Evolutionary conservation across 2,888 invertebrate genomes (phyloP).

Genomic region (Entomobrya multifasciata): DNA sequence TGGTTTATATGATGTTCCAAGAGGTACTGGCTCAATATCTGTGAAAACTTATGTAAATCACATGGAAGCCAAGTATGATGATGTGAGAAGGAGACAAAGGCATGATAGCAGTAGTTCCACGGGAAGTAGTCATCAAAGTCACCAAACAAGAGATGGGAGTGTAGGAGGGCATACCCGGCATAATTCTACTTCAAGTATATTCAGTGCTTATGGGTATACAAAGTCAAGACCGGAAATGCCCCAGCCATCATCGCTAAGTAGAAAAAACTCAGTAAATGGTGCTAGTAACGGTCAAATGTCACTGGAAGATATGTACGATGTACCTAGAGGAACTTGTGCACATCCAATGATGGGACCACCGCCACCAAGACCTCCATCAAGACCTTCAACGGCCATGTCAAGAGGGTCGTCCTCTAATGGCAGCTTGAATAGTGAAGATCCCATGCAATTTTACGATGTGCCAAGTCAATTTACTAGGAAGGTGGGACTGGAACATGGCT

Average conservation of each 20-base stretch:
- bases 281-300: slow-evolving; percentile 19
- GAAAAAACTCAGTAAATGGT: slow-evolving; percentile 5
- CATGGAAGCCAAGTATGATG: slow-evolving; percentile 77
- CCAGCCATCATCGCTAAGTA: neutral
- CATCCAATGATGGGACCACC: slow-evolving; percentile 32
- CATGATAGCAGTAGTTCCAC: slow-evolving; percentile 51
- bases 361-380: neutral
- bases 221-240: slow-evolving; percentile 21
- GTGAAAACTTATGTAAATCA: slow-evolving; percentile 74
- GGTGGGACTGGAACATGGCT: slow-evolving; percentile 72
- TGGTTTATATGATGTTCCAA: slow-evolving; percentile 74
- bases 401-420: slow-evolving; percentile 49
- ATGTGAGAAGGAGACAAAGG: slow-evolving; percentile 53
- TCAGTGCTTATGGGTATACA: slow-evolving; percentile 73
- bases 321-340: slow-evolving; percentile 65
- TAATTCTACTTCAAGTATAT: slow-evolving; percentile 68
- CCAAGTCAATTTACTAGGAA: slow-evolving; percentile 67
- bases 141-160: slow-evolving; percentile 6
- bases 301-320: slow-evolving; percentile 68
- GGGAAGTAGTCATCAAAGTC: slow-evolving; percentile 21
- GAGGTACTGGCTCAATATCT: slow-evolving; percentile 52
- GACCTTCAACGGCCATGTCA: neutral
- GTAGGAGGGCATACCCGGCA: slow-evolving; percentile 39
- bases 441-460: slow-evolving; percentile 70
- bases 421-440: slow-evolving; percentile 55